Evolutionary conservation across 35 echinoderm and acorn worm genomes (phyloP).

Genomic region (Ophiothrix spiculata): DNA sequence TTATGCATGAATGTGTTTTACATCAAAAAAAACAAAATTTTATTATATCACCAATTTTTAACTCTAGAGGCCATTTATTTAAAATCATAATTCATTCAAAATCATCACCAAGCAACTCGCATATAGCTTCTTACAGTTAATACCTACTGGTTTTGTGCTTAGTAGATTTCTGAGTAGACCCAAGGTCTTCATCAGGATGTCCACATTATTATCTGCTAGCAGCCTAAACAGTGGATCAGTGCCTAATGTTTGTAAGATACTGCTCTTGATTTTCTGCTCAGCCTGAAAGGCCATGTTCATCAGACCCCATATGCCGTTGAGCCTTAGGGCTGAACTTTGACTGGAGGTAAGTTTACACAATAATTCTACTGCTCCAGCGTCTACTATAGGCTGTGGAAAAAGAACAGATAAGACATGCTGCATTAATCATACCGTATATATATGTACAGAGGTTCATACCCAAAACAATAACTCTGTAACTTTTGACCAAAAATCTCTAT

Average conservation of each 20-base stretch:
- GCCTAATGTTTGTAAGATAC: conserved; percentile 66
- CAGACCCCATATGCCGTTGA: conserved; percentile 96
- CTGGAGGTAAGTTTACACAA: conserved; percentile 80
- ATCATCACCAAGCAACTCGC: too few relatives aligned
- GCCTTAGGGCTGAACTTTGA: conserved; percentile 62
- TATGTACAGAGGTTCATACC: too few relatives aligned
- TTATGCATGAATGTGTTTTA: too few relatives aligned
- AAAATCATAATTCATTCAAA: too few relatives aligned
- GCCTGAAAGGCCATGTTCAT: conserved; percentile 99
- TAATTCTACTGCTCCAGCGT: conserved; percentile 77
- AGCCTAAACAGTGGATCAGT: conserved; percentile 89
- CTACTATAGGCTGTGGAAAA: conserved; percentile 77
- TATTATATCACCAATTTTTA: too few relatives aligned
- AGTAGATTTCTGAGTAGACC: conserved; percentile 93
- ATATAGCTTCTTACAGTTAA: background rate
- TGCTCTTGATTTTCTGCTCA: conserved; percentile 90
- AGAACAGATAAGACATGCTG: too few relatives aligned
- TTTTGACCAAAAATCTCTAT: too few relatives aligned
- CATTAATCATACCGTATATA: too few relatives aligned
- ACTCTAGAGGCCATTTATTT: too few relatives aligned
- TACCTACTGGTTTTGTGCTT: conserved; percentile 85
- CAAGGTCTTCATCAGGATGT: conserved; percentile 96
- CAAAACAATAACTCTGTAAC: too few relatives aligned
- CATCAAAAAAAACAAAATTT: too few relatives aligned
- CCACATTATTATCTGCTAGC: conserved; percentile 85